Percentiles rank a stretch among this genome's conserved stretches.
These are phyloP conservation scores for Aldrovandia affinis DNA, from an alignment of 2,797 vertebrate species.

Conservation along the genomic window DNA sequence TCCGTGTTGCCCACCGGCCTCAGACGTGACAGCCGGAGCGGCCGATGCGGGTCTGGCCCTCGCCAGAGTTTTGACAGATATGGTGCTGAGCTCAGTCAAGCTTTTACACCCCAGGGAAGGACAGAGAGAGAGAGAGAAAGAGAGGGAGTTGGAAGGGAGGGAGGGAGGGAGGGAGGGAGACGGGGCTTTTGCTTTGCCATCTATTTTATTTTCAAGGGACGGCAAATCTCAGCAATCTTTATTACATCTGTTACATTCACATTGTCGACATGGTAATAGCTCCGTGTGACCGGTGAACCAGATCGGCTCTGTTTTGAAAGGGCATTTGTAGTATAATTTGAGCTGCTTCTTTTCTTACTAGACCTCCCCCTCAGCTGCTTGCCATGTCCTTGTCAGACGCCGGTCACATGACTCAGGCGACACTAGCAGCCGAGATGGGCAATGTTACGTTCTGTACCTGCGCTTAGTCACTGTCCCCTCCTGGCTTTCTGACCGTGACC, in stretches of 20 bases:
- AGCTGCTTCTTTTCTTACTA: neutral
- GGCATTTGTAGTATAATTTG: conserved; percentile 45
- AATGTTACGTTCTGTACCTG: too few species aligned
- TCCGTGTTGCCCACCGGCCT: conserved; percentile 66
- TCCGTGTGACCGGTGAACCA: conserved; percentile 69
- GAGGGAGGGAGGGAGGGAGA: neutral
- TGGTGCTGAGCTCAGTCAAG: neutral
- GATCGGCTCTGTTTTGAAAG: conserved; percentile 67
- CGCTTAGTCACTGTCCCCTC: too few species aligned
- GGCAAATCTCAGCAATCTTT: conserved; percentile 53
- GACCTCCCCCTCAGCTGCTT: conserved; percentile 20
- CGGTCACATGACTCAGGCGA: too few species aligned
- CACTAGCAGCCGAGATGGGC: too few species aligned
- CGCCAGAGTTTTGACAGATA: neutral
- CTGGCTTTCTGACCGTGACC: too few species aligned
- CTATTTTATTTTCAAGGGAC: neutral
- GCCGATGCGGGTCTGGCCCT: conserved; percentile 30
- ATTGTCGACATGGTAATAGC: conserved; percentile 73
- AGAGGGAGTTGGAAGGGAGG: neutral
- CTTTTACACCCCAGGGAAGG: neutral
- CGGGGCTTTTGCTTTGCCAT: neutral
- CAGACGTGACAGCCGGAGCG: conserved; percentile 61
- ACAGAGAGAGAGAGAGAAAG: neutral
- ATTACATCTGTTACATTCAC: conserved; percentile 79
- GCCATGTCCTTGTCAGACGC: neutral